A percentile compares a stretch with the other conserved stretches of the same genome.
These are phyloP conservation scores for Hydrolagus colliei DNA, from an alignment of 2,797 vertebrate species.

Conservation along the genomic window DNA sequence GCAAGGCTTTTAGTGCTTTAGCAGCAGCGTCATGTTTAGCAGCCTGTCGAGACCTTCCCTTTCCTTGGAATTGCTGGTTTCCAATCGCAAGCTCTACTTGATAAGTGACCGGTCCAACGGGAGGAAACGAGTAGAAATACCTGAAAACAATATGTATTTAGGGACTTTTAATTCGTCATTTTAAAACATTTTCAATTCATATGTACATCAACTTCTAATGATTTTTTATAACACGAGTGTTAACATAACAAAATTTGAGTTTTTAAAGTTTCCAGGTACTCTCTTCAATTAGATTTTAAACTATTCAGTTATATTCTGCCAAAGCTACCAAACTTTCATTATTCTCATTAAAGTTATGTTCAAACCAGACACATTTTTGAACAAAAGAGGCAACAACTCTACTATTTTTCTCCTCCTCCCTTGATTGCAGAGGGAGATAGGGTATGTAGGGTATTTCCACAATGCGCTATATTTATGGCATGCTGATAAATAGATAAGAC, in stretches of 20 bases:
- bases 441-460: not conserved
- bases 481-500: not conserved
- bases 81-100: slow-evolving; percentile 93
- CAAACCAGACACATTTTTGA: not conserved
- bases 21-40: slow-evolving; percentile 89
- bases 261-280: no score
- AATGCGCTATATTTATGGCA: not conserved
- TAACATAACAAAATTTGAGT: no score
- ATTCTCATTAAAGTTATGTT: not conserved
- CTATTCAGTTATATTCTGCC: no score
- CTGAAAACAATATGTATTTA: slow-evolving; percentile 45
- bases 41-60: slow-evolving; percentile 86
- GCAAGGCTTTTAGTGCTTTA: slow-evolving; percentile 84
- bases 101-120: slow-evolving; percentile 82
- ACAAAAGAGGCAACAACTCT: not conserved
- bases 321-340: not conserved
- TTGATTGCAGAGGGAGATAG: not conserved
- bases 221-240: no score
- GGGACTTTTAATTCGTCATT: no score
- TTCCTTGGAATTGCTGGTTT: slow-evolving; percentile 90
- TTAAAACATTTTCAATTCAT: not conserved
- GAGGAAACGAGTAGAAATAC: slow-evolving; percentile 95
- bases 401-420: no score
- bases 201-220: not conserved
- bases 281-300: no score